A percentile compares a stretch with the other conserved stretches of the same genome.
These are phyloP conservation scores for Allophyes oxyacanthae DNA, from an alignment of 2,888 invertebrate genomes.

Conservation along the genomic window DNA sequence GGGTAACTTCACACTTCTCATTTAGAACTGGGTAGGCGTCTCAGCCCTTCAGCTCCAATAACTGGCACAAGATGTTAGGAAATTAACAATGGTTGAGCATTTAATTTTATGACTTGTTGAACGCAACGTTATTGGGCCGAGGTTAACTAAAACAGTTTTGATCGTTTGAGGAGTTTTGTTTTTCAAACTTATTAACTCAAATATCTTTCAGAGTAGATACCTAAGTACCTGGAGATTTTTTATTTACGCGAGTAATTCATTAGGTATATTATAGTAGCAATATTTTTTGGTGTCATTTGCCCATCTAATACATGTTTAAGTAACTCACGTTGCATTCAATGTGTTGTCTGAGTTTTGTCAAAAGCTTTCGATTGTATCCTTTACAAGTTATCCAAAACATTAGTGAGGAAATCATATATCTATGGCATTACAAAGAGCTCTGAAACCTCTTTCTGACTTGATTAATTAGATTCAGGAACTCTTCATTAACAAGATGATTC, in stretches of 20 bases:
- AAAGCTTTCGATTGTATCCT: constrained; percentile 19
- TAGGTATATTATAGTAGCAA: too few relatives aligned
- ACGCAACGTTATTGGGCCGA: constrained; percentile 48
- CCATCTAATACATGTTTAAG: too few relatives aligned
- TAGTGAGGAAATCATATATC: too few relatives aligned
- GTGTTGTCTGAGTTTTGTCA: background rate
- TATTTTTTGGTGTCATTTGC: too few relatives aligned
- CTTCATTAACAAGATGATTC: background rate
- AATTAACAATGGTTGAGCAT: constrained; percentile 48
- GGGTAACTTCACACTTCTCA: constrained; percentile 4
- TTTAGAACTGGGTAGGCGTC: constrained; percentile 8
- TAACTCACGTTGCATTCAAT: too few relatives aligned
- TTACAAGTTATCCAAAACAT: background rate
- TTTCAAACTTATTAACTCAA: constrained; percentile 10
- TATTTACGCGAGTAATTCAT: background rate
- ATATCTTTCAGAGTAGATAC: background rate
- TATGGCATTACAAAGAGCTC: too few relatives aligned
- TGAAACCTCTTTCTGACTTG: too few relatives aligned
- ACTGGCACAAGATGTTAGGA: constrained; percentile 43
- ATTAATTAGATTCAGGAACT: background rate
- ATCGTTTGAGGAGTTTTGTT: constrained; percentile 28
- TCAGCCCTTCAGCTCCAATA: constrained; percentile 29
- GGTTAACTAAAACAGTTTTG: constrained; percentile 44
- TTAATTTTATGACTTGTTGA: constrained; percentile 50
- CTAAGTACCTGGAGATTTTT: too few relatives aligned